Percentiles rank a stretch among this genome's conserved stretches.
phyloP scores from a whole-genome alignment of 2,797 vertebrate genomes.

The Tiaroga cobitis region DNA sequence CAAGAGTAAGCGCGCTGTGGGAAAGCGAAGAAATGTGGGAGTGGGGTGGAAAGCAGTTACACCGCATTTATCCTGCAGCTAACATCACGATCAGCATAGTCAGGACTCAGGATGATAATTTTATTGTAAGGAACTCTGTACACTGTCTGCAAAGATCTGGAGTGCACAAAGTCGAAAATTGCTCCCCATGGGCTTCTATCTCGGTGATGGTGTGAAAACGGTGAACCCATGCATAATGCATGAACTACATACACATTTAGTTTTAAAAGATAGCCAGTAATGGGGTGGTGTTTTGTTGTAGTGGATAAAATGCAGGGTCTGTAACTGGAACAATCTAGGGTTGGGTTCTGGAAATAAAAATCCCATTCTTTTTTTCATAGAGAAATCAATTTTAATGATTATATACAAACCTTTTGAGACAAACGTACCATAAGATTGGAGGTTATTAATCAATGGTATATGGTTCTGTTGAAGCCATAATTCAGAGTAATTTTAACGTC shows the following conservation, averaged over 20 bases:
- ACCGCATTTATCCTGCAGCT: constrained; percentile 24
- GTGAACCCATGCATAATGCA: neutral
- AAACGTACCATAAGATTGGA: neutral
- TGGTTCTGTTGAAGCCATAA: neutral
- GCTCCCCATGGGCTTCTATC: neutral
- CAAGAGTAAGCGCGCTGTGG: constrained; percentile 42
- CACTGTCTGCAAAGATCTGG: constrained; percentile 2
- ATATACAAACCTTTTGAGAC: neutral
- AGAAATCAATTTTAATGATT: neutral
- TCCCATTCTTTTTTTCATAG: neutral
- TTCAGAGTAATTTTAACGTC: neutral
- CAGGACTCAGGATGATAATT: constrained; percentile 1
- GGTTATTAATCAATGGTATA: neutral
- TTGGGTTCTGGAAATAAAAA: neutral
- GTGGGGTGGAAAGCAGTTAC: constrained; percentile 28
- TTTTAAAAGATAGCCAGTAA: neutral
- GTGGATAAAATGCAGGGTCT: neutral
- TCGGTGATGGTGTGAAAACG: neutral
- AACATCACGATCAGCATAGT: constrained; percentile 15
- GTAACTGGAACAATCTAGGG: neutral
- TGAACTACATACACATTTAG: neutral
- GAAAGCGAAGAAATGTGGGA: constrained; percentile 37
- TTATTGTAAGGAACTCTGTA: constrained; percentile 19
- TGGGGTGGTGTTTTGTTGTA: neutral
- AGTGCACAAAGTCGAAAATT: neutral